Base-by-base conservation (phyloP, 2,888 invertebrate species). In the Drosophila robusta region DNA sequence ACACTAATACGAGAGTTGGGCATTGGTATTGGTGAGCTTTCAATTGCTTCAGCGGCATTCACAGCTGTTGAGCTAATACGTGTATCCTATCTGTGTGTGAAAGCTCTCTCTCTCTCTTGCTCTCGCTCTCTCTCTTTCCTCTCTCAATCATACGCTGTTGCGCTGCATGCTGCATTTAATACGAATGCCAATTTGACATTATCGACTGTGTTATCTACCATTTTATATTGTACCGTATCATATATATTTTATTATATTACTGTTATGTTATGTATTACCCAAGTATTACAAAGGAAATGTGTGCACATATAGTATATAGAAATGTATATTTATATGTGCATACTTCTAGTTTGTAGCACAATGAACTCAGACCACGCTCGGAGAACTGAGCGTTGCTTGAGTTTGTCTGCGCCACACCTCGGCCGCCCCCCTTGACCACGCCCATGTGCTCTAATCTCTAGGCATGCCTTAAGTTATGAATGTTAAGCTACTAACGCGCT, bases 401-500 rank as follows among this genome's bases (percentile, higher is more conserved):
- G 65, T 55, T 74, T 54, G 38, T 4, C 1, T 1, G 8, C 18
- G 14, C 22, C 14, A 3, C 9, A 3, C 9, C 29, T 8, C 29
- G 6, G 6, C 8, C 26, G 7, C 7, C 22, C 16, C 34, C 34
- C 5, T 24, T 34, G 11, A 34, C 54, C 34, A 32, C 18, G 32
- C 1, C 41, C 52, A 52, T 51, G 50, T 69, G 46, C 36, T 14
- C 47, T 75, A 62, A 75, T 62, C 61, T 36, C 36, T 62, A 63
- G 75, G 75, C 75, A 75, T 75, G 75, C 36, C 32, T 49, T 75
- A 75, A 63, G 75, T 75, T 75, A 70, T 18, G 49, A 46, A 47
- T 56, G 60, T 65, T 69, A 70, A 62, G 61, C 70, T 55, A 74
- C 70, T 74, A 75, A 75, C 65, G 44, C 52, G 49, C 38, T 57